A percentile compares a stretch with the other conserved stretches of the same genome.
These are phyloP conservation scores for Phocoena sinus DNA, from an alignment of 2,113 vertebrate species.

Conservation along the genomic window DNA sequence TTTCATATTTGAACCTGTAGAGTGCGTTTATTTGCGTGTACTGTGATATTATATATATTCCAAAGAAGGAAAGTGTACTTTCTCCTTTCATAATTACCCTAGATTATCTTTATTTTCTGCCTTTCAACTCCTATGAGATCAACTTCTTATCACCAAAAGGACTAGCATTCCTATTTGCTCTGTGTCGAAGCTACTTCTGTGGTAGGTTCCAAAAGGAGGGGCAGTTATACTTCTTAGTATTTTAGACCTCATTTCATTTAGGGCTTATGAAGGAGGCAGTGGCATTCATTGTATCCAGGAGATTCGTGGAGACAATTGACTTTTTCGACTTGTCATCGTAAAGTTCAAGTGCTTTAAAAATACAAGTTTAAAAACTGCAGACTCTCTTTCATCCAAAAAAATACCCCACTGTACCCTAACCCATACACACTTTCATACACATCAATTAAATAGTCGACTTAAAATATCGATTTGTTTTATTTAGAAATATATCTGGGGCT, in stretches of 20 bases:
- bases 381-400: background rate
- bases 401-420: background rate
- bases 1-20: background rate
- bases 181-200: background rate
- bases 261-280: background rate
- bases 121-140: background rate
- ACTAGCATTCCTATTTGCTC: background rate
- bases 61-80: background rate
- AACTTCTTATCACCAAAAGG: background rate
- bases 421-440: background rate
- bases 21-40: background rate
- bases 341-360: background rate
- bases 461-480: background rate
- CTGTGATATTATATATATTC: background rate
- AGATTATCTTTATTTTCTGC: background rate
- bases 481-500: background rate
- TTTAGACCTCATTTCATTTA: background rate
- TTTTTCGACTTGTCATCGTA: background rate
- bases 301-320: background rate
- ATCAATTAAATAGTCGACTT: background rate
- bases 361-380: background rate
- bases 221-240: background rate
- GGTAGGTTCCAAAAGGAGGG: background rate
- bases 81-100: background rate
- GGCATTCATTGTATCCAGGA: background rate